A percentile compares a stretch with the other conserved stretches of the same genome.
Conservation (phyloP, 2,888 invertebrate genomes). For the Lasioglossum pauxillum region DNA sequence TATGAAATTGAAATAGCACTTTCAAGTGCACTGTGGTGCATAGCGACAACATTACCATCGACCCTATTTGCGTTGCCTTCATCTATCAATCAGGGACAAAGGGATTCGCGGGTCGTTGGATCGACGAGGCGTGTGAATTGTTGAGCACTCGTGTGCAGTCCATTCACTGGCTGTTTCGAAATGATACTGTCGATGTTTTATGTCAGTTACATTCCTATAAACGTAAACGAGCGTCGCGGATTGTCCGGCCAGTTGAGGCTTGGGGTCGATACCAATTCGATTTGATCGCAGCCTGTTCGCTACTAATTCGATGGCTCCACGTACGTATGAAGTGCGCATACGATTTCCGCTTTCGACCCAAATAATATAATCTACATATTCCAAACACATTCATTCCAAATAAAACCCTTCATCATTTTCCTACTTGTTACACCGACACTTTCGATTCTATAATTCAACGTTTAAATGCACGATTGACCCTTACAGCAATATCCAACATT, state of each 20-base stretch:
- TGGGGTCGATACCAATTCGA: not conserved
- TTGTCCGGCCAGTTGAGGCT: not conserved
- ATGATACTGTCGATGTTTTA: conserved; percentile 47
- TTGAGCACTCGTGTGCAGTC: conserved; percentile 29
- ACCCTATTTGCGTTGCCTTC: conserved; percentile 66
- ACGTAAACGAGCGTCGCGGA: conserved; percentile 38
- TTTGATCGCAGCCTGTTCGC: conserved; percentile 20
- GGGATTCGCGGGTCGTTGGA: conserved; percentile 71
- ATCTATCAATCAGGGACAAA: conserved; percentile 78
- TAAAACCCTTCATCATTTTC: not conserved
- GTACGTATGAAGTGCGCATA: not conserved
- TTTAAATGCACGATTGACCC: not conserved
- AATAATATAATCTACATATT: not conserved
- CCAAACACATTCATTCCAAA: not conserved
- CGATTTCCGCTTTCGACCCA: not conserved
- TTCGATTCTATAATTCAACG: not conserved
- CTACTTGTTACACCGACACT: not conserved
- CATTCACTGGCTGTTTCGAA: conserved; percentile 38
- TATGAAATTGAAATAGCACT: conserved; percentile 73
- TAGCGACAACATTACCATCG: conserved; percentile 62
- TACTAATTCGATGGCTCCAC: not conserved
- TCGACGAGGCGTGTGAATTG: conserved; percentile 66
- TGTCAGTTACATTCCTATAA: conserved; percentile 52
- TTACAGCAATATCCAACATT: not conserved
- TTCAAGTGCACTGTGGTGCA: conserved; percentile 61